Evolutionary conservation across 2,888 invertebrate species (phyloP).

Genomic region (Entomobrya proxima): DNA sequence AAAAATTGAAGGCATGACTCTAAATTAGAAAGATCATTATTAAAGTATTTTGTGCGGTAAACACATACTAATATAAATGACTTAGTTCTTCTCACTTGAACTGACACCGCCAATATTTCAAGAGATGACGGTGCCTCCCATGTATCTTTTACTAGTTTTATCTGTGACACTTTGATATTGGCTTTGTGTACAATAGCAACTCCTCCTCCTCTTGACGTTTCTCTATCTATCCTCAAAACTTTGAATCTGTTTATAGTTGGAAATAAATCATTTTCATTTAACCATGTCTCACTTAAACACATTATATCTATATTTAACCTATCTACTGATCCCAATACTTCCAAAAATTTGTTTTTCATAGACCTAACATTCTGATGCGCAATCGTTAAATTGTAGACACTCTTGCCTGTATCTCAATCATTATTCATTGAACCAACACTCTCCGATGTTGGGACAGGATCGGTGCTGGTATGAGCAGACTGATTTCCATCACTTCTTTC

Average conservation of each 20-base stretch:
- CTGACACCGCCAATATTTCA: background rate
- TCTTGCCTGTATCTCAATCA: background rate
- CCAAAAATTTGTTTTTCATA: slow-evolving; percentile 18
- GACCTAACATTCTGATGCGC: slow-evolving; percentile 42
- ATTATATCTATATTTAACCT: slow-evolving; percentile 8
- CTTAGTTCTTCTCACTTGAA: background rate
- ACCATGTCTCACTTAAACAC: slow-evolving; percentile 33
- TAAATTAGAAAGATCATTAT: background rate
- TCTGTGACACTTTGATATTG: background rate
- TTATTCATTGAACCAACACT: too few species aligned
- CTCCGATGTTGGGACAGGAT: too few species aligned
- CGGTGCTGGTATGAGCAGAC: too few species aligned
- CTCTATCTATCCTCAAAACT: background rate
- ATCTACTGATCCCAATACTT: background rate
- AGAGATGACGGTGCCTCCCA: background rate
- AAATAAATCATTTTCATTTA: background rate
- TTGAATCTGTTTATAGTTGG: background rate
- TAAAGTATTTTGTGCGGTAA: background rate
- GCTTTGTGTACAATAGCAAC: background rate
- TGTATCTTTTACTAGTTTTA: background rate
- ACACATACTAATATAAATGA: background rate
- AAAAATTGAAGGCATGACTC: background rate
- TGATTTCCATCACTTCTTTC: too few species aligned
- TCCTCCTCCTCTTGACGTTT: background rate
- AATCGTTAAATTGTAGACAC: slow-evolving; percentile 8